These are phyloP conservation scores for Andrena fulva DNA, from an alignment of 2,888 invertebrate genomes.

Conservation along the genomic window DNA sequence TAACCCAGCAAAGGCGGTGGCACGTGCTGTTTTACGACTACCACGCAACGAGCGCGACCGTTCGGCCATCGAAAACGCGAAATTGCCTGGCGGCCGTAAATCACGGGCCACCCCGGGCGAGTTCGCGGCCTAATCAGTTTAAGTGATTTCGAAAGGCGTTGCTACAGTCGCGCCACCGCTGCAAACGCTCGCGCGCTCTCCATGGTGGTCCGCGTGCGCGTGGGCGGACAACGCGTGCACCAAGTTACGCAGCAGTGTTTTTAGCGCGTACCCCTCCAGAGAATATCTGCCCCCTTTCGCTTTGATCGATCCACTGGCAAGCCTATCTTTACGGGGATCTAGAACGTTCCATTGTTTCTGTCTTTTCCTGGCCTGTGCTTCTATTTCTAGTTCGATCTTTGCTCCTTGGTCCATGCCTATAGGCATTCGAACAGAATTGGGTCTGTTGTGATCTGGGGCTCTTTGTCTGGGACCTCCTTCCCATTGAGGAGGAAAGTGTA, in stretches of 20 bases:
- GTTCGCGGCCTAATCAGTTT: conserved; percentile 79
- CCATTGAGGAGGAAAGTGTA: no score
- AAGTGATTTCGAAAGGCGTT: conserved; percentile 79
- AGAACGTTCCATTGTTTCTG: conserved; percentile 46
- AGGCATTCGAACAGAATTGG: conserved; percentile 14
- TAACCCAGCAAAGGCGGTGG: conserved; percentile 36
- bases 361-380: neutral
- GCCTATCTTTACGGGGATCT: conserved; percentile 34
- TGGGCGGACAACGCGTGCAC: conserved; percentile 64
- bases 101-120: conserved; percentile 72
- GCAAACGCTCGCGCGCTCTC: conserved; percentile 42
- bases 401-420: neutral
- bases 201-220: conserved; percentile 64
- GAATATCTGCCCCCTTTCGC: conserved; percentile 1
- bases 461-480: conserved; percentile 34
- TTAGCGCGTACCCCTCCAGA: neutral
- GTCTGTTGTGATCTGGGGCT: conserved; percentile 42
- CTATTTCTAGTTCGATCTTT: neutral
- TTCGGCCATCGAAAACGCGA: conserved; percentile 73
- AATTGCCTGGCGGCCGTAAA: conserved; percentile 75
- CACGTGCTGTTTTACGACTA: conserved; percentile 68
- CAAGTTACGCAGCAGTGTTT: conserved; percentile 60
- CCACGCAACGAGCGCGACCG: conserved; percentile 64
- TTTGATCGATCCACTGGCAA: conserved; percentile 31
- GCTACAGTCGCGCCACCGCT: conserved; percentile 44